These are phyloP conservation scores for Suricata suricatta DNA, from an alignment of 2,113 vertebrate species.

Conservation along the genomic window DNA sequence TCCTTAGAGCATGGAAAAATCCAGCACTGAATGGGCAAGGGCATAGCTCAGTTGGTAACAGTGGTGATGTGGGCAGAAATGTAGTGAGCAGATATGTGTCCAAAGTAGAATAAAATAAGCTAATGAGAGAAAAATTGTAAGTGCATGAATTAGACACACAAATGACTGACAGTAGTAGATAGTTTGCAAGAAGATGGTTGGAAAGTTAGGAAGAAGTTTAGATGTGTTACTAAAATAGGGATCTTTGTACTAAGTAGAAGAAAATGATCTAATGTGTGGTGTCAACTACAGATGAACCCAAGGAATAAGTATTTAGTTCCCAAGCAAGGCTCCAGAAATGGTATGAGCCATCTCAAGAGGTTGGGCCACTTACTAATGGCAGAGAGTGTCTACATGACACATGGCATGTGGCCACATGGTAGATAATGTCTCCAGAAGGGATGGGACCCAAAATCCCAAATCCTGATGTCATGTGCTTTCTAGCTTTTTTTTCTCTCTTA, in stretches of 20 bases:
- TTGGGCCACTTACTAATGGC: not conserved
- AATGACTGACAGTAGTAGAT: not conserved
- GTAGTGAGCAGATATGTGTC: not conserved
- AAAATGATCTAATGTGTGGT: not conserved
- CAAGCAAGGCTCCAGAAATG: not conserved
- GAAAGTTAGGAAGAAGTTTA: not conserved
- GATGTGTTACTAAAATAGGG: not conserved
- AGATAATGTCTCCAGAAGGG: fast-evolving
- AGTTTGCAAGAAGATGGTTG: not conserved
- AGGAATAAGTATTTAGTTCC: not conserved
- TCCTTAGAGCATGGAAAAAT: not conserved
- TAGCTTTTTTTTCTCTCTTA: not conserved
- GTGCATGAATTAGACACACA: not conserved
- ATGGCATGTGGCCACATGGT: not conserved
- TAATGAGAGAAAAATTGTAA: not conserved
- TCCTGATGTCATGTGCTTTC: not conserved
- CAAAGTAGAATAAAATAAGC: not conserved
- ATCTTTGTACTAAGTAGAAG: not conserved
- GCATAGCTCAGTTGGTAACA: not conserved
- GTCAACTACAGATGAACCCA: not conserved
- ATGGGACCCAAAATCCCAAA: not conserved
- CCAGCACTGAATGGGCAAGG: not conserved
- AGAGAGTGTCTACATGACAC: not conserved
- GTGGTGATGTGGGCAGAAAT: not conserved
- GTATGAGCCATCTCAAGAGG: not conserved